Evolutionary conservation across 1,140 invertebrate genomes (phyloP).

Genomic region (Harlomillsia oculata): DNA sequence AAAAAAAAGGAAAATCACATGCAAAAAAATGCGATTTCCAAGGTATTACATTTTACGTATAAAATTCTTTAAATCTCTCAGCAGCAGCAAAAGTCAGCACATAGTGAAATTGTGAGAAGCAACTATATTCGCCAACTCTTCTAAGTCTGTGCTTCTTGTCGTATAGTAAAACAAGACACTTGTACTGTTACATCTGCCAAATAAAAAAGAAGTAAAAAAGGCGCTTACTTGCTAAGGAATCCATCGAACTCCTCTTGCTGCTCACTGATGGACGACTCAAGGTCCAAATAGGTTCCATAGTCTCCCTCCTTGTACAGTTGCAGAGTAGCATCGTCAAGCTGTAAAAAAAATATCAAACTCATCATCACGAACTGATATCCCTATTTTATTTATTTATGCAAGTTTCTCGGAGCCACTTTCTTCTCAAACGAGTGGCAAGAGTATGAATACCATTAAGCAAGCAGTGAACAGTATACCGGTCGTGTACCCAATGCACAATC

Average conservation of each 20-base stretch:
- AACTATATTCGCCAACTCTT: not conserved
- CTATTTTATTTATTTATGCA: conserved; percentile 23
- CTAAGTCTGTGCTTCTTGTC: not conserved
- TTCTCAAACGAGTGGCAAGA: too few species aligned
- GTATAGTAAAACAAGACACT: not conserved
- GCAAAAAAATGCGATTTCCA: not conserved
- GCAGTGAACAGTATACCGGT: too few species aligned
- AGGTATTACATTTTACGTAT: not conserved
- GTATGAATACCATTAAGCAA: too few species aligned
- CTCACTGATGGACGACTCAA: conserved; percentile 87
- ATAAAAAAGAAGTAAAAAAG: not conserved
- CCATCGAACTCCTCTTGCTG: conserved; percentile 93
- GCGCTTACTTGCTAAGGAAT: conserved; percentile 75
- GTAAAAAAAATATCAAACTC: conserved; percentile 42
- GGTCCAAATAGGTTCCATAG: conserved; percentile 89
- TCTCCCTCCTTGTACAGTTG: conserved; percentile 94
- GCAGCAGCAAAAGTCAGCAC: not conserved
- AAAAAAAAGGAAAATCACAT: too few species aligned
- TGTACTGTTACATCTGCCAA: conserved; percentile 4
- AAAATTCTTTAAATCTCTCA: not conserved
- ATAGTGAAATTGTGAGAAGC: not conserved
- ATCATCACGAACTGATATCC: conserved; percentile 22
- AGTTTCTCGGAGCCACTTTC: conserved; percentile 10
- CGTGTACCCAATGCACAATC: too few species aligned
- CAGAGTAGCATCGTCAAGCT: conserved; percentile 91